Conservation (phyloP, 1,140 invertebrate genomes). For the Drosophila murphyi region DNA sequence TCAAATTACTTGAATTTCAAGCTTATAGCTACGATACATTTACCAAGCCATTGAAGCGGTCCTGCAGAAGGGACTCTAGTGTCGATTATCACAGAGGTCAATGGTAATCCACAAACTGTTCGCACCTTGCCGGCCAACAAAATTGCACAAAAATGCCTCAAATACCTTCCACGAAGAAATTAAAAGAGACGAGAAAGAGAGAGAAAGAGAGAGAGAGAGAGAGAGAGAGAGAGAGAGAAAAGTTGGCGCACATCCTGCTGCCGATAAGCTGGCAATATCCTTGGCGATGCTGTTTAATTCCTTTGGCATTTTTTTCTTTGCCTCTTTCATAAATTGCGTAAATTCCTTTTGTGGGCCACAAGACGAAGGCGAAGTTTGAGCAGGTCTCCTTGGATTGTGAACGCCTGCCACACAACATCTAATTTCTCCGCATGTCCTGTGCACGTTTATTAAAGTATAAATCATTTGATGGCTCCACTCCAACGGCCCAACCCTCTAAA, state of each 20-base stretch:
- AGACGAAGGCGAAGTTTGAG: slow-evolving; percentile 39
- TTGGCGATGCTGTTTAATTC: slow-evolving; percentile 68
- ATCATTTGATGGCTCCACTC: slow-evolving; percentile 55
- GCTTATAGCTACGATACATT: not conserved
- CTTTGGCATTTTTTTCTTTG: slow-evolving; percentile 63
- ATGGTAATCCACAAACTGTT: slow-evolving; percentile 52
- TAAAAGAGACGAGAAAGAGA: slow-evolving; percentile 10
- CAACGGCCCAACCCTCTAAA: not conserved
- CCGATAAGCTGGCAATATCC: slow-evolving; percentile 47
- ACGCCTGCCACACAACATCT: slow-evolving; percentile 59
- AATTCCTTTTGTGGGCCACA: slow-evolving; percentile 74
- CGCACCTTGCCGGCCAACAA: slow-evolving; percentile 63
- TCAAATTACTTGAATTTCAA: slow-evolving; percentile 4
- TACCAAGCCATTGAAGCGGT: not conserved
- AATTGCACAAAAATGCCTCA: slow-evolving; percentile 68
- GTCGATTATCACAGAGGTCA: slow-evolving; percentile 26
- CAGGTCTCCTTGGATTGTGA: not conserved
- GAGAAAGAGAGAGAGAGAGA: not conserved
- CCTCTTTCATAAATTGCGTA: slow-evolving; percentile 74
- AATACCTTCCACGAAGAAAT: slow-evolving; percentile 44
- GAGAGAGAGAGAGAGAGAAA: not conserved
- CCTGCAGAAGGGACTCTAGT: slow-evolving; percentile 1
- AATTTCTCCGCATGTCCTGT: slow-evolving; percentile 72
- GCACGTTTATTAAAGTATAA: slow-evolving; percentile 80
- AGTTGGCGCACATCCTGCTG: slow-evolving; percentile 17